Base-by-base conservation (phyloP, 2,888 invertebrate genomes). In the Zaprionus lineosus region DNA sequence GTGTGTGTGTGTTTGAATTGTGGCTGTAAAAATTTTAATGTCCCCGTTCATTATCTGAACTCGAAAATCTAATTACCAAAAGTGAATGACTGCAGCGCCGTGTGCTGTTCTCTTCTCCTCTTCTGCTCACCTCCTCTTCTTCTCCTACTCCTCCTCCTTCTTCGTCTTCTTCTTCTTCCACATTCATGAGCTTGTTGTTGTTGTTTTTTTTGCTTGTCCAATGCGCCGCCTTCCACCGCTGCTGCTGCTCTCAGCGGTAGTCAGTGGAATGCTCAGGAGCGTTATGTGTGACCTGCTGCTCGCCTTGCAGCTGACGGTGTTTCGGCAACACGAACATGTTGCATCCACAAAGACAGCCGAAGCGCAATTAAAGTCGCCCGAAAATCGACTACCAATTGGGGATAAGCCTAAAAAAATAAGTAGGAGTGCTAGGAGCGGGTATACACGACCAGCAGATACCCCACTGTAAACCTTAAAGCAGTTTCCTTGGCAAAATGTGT, bases 11-110 rank as follows among this genome's bases (percentile, higher is more conserved):
- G 18, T 39, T 12, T 48, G 58, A 48, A 28, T 40, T 56, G 59
- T 52, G 79, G 77, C 61, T 85, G 77, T 84, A 79, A 84, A 84
- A 84, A 77, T 85, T 85, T 84, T 84, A 84, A 84, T 85, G 84
- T 79, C 66, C 69, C 31, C 69, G 46, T 81, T 74, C 57, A 77
- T 79, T 85, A 84, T 84, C 85, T 74, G 33, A 62, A 74, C 64
- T 84, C 69, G 64, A 78, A 69, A 82, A 84, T 84, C 84, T 76
- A 85, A 84, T 84, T 84, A 84, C 77, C 66, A 70, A 74, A 75
- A 78, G 79, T 82, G 76, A 70, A 63, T 82, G 76, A 70, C 63
- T 78, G 78, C 75, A 61, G 55, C 37, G 36, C 51, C 62, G 53
- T 62, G 47, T n/a, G n/a, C n/a, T n/a, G n/a, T n/a, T n/a, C n/a